phyloP scores from a whole-genome alignment of 2,888 invertebrate species.

The Agriopis leucophaearia region DNA sequence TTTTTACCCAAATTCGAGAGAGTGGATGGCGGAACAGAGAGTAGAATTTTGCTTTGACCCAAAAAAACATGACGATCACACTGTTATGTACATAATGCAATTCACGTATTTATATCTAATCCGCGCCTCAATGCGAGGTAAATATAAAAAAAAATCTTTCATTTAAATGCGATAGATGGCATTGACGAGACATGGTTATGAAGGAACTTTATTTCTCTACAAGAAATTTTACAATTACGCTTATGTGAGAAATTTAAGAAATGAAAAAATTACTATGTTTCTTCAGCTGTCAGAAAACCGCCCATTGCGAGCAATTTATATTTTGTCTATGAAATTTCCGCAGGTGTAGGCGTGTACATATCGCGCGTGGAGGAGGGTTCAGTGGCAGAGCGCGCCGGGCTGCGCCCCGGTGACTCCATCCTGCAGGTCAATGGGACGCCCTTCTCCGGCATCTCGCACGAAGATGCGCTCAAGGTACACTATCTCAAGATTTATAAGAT shows the following conservation, averaged over 20 bases:
- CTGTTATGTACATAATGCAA: no score
- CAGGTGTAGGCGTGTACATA: conserved; percentile 96
- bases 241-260: no score
- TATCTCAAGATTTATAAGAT: not conserved
- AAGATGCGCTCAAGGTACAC: conserved; percentile 93
- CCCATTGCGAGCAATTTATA: conserved; percentile 23
- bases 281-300: no score
- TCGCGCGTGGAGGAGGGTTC: conserved; percentile 96
- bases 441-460: conserved; percentile 96
- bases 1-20: not conserved
- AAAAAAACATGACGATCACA: no score
- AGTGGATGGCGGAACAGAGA: not conserved
- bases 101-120: no score
- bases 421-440: conserved; percentile 97
- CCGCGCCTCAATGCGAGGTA: not conserved
- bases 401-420: conserved; percentile 97
- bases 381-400: conserved; percentile 94
- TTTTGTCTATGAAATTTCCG: conserved; percentile 57
- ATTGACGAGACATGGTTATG: no score
- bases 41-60: not conserved
- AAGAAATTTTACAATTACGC: no score
- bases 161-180: no score
- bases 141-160: no score
- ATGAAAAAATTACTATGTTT: no score
- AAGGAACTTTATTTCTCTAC: no score